Evolutionary conservation across 2,888 invertebrate genomes (phyloP), one percentile per base, ranked within the genome.

Genomic region (Cremastobaeus sp.): DNA sequence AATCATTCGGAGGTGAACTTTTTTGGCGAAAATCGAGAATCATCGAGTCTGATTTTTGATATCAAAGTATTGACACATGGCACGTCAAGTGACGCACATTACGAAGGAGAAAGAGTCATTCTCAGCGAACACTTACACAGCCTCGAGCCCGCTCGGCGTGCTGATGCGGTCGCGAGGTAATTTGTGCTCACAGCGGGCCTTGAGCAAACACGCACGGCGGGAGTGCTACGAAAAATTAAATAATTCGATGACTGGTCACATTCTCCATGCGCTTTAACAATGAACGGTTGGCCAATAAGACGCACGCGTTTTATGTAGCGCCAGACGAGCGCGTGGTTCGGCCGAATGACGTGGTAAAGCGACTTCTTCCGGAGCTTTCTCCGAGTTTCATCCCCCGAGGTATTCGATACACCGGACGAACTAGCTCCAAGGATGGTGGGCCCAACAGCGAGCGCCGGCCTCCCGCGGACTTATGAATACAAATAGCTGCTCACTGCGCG

Each of bases 161-260:
- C 85, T 84, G 85, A 86, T 89, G 88, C 88, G 88, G 88, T 88
- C 89, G 89, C 89, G 89, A 90, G 89, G 89, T 89, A 90, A 90
- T 90, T 90, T 90, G 90, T 90, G 90, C 89, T 89, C 90, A 86
- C 90, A 90, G 90, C 90, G 85, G 90, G 90, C 85, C 87, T 71
- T 89, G 89, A 89, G 89, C 89, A 90, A 90, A 90, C 90, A 90
- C 85, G 88, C 89, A 83, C 88, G 83, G 85, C 86, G 83, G 87
- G 87, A 87, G 85, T 83, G 85, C 85, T 78, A 84, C 83, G 88
- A 89, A 88, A 88, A 89, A 88, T 88, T 89, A 89, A 90, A 90
- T 89, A 89, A 89, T 89, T 88, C 89, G 89, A 90, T 90, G 90
- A 90, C 90, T 89, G 89, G 87, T 89, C 90, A 89, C 90, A 90